These are phyloP conservation scores for Indri indri DNA, from an alignment of 2,113 vertebrate species.

Conservation along the genomic window DNA sequence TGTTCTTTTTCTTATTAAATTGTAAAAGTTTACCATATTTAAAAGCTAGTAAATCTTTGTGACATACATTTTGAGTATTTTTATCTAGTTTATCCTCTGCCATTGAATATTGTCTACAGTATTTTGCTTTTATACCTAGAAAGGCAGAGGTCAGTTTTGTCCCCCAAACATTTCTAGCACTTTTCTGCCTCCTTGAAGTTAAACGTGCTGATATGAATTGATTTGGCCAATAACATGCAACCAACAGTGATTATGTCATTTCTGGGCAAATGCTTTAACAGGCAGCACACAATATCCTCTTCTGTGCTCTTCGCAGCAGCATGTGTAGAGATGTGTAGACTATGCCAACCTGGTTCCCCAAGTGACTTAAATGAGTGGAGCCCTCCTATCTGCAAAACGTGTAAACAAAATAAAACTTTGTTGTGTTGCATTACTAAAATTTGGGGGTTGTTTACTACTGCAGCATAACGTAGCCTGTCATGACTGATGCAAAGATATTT, in stretches of 20 bases:
- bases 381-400: background rate
- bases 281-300: background rate
- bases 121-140: background rate
- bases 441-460: background rate
- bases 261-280: background rate
- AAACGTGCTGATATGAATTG: background rate
- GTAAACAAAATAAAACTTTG: background rate
- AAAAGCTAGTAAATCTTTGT: background rate
- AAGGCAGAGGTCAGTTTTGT: background rate
- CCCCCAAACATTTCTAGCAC: background rate
- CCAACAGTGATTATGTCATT: background rate
- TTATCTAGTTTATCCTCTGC: background rate
- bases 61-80: background rate
- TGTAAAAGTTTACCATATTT: background rate
- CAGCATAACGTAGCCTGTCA: background rate
- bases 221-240: background rate
- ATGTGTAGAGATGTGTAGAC: too few species aligned
- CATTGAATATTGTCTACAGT: background rate
- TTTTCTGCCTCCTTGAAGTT: background rate
- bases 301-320: background rate
- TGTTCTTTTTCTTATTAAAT: background rate
- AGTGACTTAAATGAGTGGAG: background rate
- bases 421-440: background rate
- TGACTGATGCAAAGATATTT: background rate
- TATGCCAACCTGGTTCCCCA: rapidly evolving